A percentile compares a stretch with the other conserved stretches of the same genome.
Conservation (phyloP, 2,113 vertebrate genomes). For the Prunella himalayana region DNA sequence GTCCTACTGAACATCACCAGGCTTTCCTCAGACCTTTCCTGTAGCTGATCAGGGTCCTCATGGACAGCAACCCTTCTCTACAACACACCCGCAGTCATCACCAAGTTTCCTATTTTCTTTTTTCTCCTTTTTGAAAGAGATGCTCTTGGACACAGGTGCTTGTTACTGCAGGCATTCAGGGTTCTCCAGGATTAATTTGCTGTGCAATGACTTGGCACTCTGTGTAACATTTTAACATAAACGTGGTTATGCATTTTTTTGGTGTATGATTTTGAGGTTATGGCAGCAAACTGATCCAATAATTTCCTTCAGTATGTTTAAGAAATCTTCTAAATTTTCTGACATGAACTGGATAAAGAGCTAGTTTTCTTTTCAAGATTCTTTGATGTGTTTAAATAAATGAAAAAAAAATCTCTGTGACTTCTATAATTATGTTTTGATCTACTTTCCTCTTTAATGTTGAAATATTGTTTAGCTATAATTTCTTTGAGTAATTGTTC, state of each 20-base stretch:
- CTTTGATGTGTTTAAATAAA: background rate
- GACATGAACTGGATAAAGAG: background rate
- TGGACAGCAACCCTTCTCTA: background rate
- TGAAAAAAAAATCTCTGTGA: background rate
- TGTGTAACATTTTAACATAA: background rate
- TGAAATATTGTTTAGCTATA: background rate
- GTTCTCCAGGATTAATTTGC: background rate
- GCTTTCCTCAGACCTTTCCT: background rate
- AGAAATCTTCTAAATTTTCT: background rate
- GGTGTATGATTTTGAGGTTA: background rate
- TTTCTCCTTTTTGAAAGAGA: background rate
- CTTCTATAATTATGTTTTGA: background rate
- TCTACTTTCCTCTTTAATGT: background rate
- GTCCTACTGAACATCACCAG: background rate
- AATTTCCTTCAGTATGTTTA: background rate
- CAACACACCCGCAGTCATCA: fast-evolving
- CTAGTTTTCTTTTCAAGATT: background rate
- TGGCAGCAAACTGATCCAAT: background rate
- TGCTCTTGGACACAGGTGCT: background rate
- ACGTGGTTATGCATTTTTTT: background rate
- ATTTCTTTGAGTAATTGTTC: background rate
- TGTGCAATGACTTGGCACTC: background rate
- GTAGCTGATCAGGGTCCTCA: background rate
- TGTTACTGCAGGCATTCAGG: background rate
- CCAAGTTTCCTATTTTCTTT: background rate